Percentiles rank a stretch among this genome's conserved stretches.
Conservation (phyloP, 2,113 vertebrate species). For the Tetrao urogallus region DNA sequence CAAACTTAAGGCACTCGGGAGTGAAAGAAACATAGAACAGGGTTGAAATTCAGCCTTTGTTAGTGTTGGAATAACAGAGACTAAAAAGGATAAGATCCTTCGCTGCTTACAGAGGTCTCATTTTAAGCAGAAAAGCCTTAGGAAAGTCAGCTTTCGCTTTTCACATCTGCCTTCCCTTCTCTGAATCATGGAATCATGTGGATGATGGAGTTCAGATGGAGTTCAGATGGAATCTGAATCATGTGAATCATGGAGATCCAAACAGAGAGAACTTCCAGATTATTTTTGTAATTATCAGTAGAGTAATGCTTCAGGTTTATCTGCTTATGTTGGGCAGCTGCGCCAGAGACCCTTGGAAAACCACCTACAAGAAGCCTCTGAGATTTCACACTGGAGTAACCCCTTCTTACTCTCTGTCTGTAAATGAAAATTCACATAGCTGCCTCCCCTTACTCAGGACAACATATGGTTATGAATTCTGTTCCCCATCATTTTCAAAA, state of each 20-base stretch:
- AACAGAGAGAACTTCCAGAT: background rate
- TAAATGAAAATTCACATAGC: fast-evolving
- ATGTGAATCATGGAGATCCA: background rate
- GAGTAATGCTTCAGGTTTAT: background rate
- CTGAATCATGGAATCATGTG: background rate
- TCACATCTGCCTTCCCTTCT: background rate
- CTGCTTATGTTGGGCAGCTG: background rate
- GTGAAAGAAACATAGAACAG: background rate
- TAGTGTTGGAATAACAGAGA: background rate
- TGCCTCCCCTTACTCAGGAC: background rate
- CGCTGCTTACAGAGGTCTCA: background rate
- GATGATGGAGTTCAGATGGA: no score
- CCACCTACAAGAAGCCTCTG: background rate
- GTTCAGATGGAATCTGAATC: no score
- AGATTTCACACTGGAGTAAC: background rate
- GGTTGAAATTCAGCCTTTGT: background rate
- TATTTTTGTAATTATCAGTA: background rate
- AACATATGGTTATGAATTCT: background rate
- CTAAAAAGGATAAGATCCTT: background rate
- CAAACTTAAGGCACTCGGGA: background rate
- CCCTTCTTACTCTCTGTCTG: background rate
- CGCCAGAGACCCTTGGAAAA: background rate
- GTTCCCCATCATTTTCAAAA: background rate
- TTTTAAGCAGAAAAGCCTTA: background rate
- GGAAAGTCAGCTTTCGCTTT: background rate